Conservation (phyloP, 1,140 invertebrate species). For the Lasioglossum baleicum region DNA sequence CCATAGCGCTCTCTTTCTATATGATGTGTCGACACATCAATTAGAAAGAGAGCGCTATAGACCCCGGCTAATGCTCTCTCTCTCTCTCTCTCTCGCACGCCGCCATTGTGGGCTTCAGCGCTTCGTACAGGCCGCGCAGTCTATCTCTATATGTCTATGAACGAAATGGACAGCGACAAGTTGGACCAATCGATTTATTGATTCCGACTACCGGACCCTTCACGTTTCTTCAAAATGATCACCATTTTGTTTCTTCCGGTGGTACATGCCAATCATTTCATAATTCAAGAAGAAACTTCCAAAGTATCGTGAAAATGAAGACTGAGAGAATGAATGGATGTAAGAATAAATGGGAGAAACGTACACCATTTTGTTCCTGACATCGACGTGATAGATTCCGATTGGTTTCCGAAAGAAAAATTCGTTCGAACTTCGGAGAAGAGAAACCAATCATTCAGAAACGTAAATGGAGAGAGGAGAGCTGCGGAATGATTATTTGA, state of each 20-base stretch:
- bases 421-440: not conserved
- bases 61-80: no score
- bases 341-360: not conserved
- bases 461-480: not conserved
- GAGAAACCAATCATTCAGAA: not conserved
- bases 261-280: not conserved
- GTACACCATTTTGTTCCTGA: not conserved
- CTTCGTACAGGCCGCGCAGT: no score
- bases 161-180: constrained; percentile 8
- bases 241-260: not conserved
- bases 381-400: not conserved
- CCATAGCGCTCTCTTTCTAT: no score
- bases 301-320: not conserved
- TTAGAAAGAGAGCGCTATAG: no score
- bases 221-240: not conserved
- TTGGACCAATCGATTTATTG: constrained; percentile 13
- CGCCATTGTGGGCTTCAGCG: no score
- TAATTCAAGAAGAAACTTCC: not conserved
- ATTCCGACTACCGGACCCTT: not conserved
- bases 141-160: no score
- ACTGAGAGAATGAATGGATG: not conserved
- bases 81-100: no score
- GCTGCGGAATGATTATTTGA: not conserved
- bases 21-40: no score
- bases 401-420: not conserved